These are phyloP conservation scores for Sylvicola fuscatus DNA, from an alignment of 2,888 invertebrate species.

Conservation along the genomic window DNA sequence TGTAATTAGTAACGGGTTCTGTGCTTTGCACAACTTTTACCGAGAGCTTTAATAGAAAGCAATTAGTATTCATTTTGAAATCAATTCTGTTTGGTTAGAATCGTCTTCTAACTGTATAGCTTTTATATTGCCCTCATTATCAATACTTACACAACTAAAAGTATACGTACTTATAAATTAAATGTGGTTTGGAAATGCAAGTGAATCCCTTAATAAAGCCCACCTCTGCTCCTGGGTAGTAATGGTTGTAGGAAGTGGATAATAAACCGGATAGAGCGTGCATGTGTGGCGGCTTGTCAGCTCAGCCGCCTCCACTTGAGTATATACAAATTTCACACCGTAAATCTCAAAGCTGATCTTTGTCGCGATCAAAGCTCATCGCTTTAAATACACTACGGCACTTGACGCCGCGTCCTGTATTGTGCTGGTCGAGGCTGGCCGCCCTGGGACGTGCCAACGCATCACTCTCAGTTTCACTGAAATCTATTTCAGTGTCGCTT, in stretches of 20 bases:
- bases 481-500: conserved; percentile 22
- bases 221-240: no score
- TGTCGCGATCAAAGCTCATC: conserved; percentile 25
- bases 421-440: conserved; percentile 23
- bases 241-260: no score
- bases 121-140: no score
- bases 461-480: conserved; percentile 18
- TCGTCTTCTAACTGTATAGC: no score
- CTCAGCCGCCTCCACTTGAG: not conserved
- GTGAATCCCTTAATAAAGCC: no score
- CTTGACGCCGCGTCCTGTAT: conserved; percentile 12
- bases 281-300: not conserved
- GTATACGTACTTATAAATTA: no score
- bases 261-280: no score
- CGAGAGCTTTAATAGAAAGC: not conserved
- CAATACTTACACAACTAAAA: no score
- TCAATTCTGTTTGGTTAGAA: no score
- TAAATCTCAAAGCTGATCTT: conserved; percentile 25
- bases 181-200: no score
- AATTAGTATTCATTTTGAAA: not conserved
- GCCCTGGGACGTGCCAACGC: conserved; percentile 17
- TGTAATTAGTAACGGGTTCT: not conserved
- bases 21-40: not conserved
- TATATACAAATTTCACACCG: conserved; percentile 8
- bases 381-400: conserved; percentile 19